Conservation (phyloP, 2,888 invertebrate genomes). For the Anorthoa munda region DNA sequence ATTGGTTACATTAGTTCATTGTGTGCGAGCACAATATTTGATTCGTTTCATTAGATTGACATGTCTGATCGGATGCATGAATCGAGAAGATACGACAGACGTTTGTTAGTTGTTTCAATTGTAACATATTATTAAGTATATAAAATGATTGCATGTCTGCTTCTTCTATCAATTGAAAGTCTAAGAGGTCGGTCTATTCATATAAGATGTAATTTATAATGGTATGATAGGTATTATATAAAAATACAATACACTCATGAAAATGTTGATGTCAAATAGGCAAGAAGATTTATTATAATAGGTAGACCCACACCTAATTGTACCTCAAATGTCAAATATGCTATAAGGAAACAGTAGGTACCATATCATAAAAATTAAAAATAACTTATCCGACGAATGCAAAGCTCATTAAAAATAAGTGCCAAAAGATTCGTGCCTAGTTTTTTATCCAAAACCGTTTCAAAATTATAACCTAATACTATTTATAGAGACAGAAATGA, state of each 20-base stretch:
- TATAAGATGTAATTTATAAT: background rate
- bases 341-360: background rate
- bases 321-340: background rate
- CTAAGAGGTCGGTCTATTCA: background rate
- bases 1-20: slow-evolving; percentile 1
- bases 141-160: background rate
- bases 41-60: background rate
- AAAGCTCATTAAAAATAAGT: slow-evolving; percentile 11
- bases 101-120: background rate
- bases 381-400: background rate
- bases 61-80: slow-evolving; percentile 1
- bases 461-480: background rate
- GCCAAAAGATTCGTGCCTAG: background rate
- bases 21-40: background rate
- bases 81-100: background rate
- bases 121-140: background rate
- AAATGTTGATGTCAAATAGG: background rate
- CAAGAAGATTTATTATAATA: background rate
- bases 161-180: background rate
- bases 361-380: background rate
- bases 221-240: background rate
- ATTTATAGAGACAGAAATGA: slow-evolving; percentile 7
- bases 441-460: slow-evolving; percentile 19
- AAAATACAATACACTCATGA: background rate
- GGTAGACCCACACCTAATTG: background rate